phyloP scores from a whole-genome alignment of 2,797 vertebrate genomes.

The Pangasius sanitwongsei region DNA sequence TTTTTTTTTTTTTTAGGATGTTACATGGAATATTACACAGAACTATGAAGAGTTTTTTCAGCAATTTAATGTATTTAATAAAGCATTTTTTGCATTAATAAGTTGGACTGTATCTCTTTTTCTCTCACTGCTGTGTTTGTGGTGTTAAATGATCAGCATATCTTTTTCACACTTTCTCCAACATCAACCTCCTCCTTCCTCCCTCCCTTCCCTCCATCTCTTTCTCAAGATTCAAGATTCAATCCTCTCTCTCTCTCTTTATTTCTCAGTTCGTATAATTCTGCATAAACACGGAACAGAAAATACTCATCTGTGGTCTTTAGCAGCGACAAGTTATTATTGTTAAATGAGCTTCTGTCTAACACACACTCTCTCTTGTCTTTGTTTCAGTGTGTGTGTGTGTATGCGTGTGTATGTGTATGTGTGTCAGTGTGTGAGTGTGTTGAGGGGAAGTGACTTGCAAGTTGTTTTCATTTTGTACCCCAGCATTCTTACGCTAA shows the following conservation, averaged over 20 bases:
- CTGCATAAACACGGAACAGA: constrained; percentile 13
- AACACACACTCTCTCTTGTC: background rate
- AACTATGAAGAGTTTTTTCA: background rate
- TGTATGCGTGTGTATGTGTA: constrained; percentile 25
- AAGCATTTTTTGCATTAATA: background rate
- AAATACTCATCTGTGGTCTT: constrained; percentile 25
- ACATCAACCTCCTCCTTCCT: constrained; percentile 1
- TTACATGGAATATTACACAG: background rate
- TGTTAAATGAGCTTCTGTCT: background rate
- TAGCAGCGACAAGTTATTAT: background rate
- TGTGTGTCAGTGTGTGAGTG: constrained; percentile 31
- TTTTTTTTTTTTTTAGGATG: background rate
- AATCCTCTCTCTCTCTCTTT: background rate
- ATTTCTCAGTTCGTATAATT: constrained; percentile 24
- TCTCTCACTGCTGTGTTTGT: constrained; percentile 6
- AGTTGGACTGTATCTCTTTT: background rate
- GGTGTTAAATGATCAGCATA: constrained; percentile 41
- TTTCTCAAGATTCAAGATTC: background rate
- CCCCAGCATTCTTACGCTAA: constrained; percentile 62
- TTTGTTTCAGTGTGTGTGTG: constrained; percentile 1
- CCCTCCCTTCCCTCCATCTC: background rate
- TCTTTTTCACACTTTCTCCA: constrained; percentile 21
- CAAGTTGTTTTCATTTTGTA: constrained; percentile 58
- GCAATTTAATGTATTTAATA: background rate
- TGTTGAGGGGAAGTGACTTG: constrained; percentile 55